Conservation (phyloP, 2,113 vertebrate species). For the Neolamprologus longior region DNA sequence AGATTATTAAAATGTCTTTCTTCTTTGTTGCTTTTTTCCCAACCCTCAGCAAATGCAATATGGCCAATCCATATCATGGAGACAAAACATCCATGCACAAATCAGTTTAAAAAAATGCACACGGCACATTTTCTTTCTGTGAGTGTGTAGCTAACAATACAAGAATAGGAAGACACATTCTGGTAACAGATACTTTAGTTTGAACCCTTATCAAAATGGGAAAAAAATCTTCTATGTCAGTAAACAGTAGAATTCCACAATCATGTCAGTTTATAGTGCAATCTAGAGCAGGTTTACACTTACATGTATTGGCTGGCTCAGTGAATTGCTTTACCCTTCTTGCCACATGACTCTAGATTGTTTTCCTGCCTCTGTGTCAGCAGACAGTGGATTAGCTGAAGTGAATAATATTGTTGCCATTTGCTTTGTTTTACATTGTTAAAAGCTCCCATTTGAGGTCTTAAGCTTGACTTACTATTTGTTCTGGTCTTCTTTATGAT, state of each 20-base stretch:
- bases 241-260: neutral
- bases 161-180: neutral
- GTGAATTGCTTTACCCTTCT: neutral
- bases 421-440: neutral
- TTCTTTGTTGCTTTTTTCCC: neutral
- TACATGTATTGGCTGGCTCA: neutral
- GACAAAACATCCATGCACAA: neutral
- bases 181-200: neutral
- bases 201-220: neutral
- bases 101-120: neutral
- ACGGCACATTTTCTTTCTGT: neutral
- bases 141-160: neutral
- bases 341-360: neutral
- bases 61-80: fast-evolving
- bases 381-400: neutral
- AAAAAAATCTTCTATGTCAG: neutral
- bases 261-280: neutral
- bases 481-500: neutral
- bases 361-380: neutral
- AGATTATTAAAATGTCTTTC: neutral
- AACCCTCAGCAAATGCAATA: neutral
- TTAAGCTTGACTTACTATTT: neutral
- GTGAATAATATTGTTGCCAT: neutral
- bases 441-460: neutral
- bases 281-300: neutral